A percentile compares a stretch with the other conserved stretches of the same genome.
Conservation (phyloP, 2,113 vertebrate genomes). For the Hemibagrus wyckioides region DNA sequence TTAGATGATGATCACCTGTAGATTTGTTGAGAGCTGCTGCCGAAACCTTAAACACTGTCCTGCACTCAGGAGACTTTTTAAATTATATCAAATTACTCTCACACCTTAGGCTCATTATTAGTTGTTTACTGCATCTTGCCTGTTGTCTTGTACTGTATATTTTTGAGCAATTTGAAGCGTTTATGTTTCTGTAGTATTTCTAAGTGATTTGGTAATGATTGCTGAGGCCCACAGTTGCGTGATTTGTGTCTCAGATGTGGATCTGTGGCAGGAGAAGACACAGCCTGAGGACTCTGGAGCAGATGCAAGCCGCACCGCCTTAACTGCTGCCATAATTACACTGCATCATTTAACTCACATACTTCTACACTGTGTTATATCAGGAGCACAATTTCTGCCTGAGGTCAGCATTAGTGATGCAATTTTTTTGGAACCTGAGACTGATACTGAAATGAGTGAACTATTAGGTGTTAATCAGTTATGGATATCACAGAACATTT, state of each 20-base stretch:
- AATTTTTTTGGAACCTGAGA: neutral
- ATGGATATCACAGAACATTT: neutral
- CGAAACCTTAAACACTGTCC: neutral
- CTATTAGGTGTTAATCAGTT: neutral
- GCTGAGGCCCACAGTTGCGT: neutral
- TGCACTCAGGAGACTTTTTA: no score
- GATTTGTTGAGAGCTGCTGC: neutral
- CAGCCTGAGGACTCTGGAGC: neutral
- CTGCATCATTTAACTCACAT: neutral
- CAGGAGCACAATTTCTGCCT: neutral
- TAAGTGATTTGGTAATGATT: neutral
- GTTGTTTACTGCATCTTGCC: neutral
- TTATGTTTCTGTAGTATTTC: neutral
- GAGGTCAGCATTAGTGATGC: neutral
- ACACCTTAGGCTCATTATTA: neutral
- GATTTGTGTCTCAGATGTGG: conserved; percentile 4
- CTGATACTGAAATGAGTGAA: neutral
- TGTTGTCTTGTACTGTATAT: neutral
- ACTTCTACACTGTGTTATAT: neutral
- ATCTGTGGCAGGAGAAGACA: neutral
- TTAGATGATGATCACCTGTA: neutral
- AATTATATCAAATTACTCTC: no score
- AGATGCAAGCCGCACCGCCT: neutral
- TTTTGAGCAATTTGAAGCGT: neutral
- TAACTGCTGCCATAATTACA: neutral